Evolutionary conservation across 2,797 vertebrate species (phyloP), one percentile per base, ranked within the genome.

Genomic region (Parauchenoglanis ngamensis): DNA sequence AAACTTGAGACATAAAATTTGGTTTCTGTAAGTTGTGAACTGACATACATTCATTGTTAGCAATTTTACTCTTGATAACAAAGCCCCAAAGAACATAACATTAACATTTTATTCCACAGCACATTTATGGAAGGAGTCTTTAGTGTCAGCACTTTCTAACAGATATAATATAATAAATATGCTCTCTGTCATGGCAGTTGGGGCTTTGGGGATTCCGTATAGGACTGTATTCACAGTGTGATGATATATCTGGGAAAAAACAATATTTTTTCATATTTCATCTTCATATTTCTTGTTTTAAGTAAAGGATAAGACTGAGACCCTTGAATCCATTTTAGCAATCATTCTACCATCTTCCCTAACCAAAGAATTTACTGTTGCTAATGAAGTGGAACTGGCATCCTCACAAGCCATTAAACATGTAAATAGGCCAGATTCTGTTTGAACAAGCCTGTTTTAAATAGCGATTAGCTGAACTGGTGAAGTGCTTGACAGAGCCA

Each of bases 371-470:
- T 7, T 10, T n/a, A n/a, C 5, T 28, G n/a, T 35, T 21, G 19
- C 52, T 35, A 57, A 57, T 57, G 21, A 35, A 78, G 76, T 35
- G n/a, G 52, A 78, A 78, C 76, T 78, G 76, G 54, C 76, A 35
- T 21, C 54, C 76, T 78, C 19, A 63, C 80, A n/a, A 49, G 7
- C 79, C 31, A 13, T 79, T 79, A 23, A 79, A 79, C 54, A 59
- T 79, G 77, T 59, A 35, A 79, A 79, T 57, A 79, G 31, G 31
- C 77, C 77, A 78, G 52, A 78, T 78, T 78, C n/a, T 44, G 56
- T 80, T 46, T 19, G 23, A 81, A 65, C 40, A 81, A 65, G 59
- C 25, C 40, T n/a, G 25, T 49, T 82, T 49, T 82, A n/a, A 82
- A 65, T 46, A 65, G 59, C 10, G 1, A 79, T 79, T 31, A 44